Conservation (phyloP, 1,140 invertebrate species). For the Bombus pyrosoma region DNA sequence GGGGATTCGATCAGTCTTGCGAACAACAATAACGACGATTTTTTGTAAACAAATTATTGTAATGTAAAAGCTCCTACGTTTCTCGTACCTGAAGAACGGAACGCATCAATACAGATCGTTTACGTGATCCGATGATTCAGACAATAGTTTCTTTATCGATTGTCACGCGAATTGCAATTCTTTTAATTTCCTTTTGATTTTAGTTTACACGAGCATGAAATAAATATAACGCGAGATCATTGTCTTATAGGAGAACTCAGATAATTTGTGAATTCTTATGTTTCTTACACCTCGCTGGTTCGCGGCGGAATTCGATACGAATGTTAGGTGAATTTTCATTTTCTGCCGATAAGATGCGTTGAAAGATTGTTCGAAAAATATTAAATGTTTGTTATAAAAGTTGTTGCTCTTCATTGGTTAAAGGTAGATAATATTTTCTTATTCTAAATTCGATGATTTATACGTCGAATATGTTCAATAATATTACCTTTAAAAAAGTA, state of each 20-base stretch:
- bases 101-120: neutral
- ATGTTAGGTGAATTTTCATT: neutral
- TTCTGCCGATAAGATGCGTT: neutral
- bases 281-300: neutral
- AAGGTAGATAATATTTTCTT: no score
- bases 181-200: neutral
- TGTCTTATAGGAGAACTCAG: neutral
- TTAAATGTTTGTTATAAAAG: no score
- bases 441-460: no score
- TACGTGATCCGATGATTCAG: neutral
- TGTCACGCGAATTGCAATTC: neutral
- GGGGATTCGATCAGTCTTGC: constrained; percentile 28
- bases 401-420: no score
- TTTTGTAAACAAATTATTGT: neutral
- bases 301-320: constrained; percentile 8
- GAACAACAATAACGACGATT: constrained; percentile 4
- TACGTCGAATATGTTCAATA: no score
- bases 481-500: no score
- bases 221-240: constrained; percentile 6
- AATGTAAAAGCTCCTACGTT: constrained; percentile 13
- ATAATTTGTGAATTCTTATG: constrained; percentile 1
- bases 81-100: constrained; percentile 37
- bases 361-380: neutral
- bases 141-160: neutral
- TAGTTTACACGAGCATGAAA: neutral